Percentiles rank a stretch among this genome's conserved stretches.
Evolutionary conservation across 2,888 invertebrate species (phyloP).

Genomic region (Drosophila lacicola): DNA sequence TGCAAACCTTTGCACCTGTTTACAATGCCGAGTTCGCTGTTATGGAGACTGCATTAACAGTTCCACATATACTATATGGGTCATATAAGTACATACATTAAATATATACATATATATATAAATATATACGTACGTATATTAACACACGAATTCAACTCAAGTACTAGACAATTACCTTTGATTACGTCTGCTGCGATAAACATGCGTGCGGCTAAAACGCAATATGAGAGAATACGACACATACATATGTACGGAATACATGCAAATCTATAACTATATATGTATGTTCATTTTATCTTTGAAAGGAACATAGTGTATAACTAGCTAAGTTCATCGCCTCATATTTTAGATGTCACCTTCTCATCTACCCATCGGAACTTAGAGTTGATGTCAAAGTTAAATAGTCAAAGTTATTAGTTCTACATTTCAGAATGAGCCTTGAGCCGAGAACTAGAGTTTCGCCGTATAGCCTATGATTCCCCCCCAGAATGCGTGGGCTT

Average conservation of each 20-base stretch:
- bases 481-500: too few species aligned
- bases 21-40: neutral
- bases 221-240: neutral
- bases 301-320: neutral
- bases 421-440: too few species aligned
- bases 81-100: neutral
- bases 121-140: neutral
- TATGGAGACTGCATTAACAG: neutral
- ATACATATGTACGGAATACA: neutral
- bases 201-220: conserved; percentile 25
- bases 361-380: too few species aligned
- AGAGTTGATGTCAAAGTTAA: too few species aligned
- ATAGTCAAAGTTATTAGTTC: too few species aligned
- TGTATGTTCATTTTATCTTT: neutral
- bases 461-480: too few species aligned
- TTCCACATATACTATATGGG: neutral
- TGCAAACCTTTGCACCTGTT: conserved; percentile 11
- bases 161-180: conserved; percentile 35
- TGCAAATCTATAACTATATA: neutral
- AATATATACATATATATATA: neutral
- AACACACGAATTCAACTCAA: conserved; percentile 28
- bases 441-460: too few species aligned
- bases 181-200: conserved; percentile 25
- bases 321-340: neutral
- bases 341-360: too few species aligned